A percentile compares a stretch with the other conserved stretches of the same genome.
These are phyloP conservation scores for Dolichomitus sp. DNA, from an alignment of 2,888 invertebrate species.

Conservation along the genomic window DNA sequence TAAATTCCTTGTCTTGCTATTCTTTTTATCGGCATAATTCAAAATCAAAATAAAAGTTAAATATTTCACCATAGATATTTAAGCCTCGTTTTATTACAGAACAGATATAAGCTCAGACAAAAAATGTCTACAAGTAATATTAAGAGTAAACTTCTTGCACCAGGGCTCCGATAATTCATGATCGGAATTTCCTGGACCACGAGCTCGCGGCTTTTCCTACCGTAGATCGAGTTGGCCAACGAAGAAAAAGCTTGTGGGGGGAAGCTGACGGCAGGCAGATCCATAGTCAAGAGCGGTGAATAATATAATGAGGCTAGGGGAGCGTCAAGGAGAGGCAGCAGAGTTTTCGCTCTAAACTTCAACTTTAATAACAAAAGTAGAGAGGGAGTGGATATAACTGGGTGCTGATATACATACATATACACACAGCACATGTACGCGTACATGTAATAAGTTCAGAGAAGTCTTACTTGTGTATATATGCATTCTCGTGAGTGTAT, in stretches of 20 bases:
- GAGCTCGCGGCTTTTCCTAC: conserved; percentile 55
- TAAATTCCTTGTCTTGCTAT: not conserved
- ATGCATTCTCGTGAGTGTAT: not conserved
- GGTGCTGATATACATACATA: conserved; percentile 46
- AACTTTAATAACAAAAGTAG: conserved; percentile 64
- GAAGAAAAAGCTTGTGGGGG: conserved; percentile 49
- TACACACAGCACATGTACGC: conserved; percentile 31
- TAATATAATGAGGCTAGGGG: conserved; percentile 63
- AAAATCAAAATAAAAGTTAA: not conserved
- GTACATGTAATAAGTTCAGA: conserved; percentile 41
- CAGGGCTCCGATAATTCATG: conserved; percentile 61
- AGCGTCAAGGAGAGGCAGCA: conserved; percentile 4
- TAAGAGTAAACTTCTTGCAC: conserved; percentile 48
- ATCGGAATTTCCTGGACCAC: conserved; percentile 60
- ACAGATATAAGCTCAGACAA: not conserved
- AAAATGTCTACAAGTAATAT: conserved; percentile 49
- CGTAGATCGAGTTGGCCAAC: conserved; percentile 56
- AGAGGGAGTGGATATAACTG: conserved; percentile 41
- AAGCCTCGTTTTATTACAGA: conserved; percentile 2
- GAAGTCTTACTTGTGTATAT: conserved; percentile 6
- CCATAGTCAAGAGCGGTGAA: conserved; percentile 46
- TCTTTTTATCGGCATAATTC: not conserved
- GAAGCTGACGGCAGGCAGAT: conserved; percentile 57
- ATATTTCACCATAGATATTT: not conserved
- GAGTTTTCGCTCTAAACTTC: conserved; percentile 56